Base-by-base conservation (phyloP, 1,140 invertebrate genomes). In the Contarinia nasturtii region DNA sequence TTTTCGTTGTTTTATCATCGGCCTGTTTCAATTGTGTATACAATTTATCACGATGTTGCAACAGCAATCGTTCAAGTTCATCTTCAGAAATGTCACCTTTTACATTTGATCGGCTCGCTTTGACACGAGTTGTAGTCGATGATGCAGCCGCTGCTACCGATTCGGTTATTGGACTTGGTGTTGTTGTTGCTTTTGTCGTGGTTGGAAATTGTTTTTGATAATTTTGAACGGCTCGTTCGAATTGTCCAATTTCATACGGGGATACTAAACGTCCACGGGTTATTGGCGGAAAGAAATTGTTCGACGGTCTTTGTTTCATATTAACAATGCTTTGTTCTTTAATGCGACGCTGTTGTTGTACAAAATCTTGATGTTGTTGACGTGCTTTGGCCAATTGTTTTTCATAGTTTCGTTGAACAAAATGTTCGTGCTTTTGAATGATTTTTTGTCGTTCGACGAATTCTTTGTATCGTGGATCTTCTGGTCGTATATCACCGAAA, bases 361-460 rank as follows among this genome's bases (percentile, higher is more conserved):
- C 44, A 52, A 76, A 79, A 38, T 77, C 74, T 52, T 74, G 69
- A 53, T 78, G 76, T 45, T 76, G 63, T 53, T 73, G 67, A 49
- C 75, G 69, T 2, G 76, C 76, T 59, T 77, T 77, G 52, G 76
- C 71, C 53, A 76, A 69, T 44, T 75, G 73, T 54, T 78, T 77
- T 54, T 77, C 73, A 51, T 77, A 76, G 54, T 78, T 74, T 57
- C 74, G 77, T 52, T 77, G 72, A 15, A 77, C 71, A 52, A 77
- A 79, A 50, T 77, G 72, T 55, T 77, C 75, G 50, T 79, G 76
- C 56, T 77, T 78, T 52, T 77, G 74, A 50, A 78, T 78, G 10
- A 78, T 69, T 47, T 74, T 68, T 53, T 77, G 73, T 46, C 76
- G 69, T 50, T 77, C 75, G 55, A 72, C 67, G 15, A 73, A 59